Evolutionary conservation across 2,797 vertebrate species (phyloP).

Genomic region (Sandelia bainsii): DNA sequence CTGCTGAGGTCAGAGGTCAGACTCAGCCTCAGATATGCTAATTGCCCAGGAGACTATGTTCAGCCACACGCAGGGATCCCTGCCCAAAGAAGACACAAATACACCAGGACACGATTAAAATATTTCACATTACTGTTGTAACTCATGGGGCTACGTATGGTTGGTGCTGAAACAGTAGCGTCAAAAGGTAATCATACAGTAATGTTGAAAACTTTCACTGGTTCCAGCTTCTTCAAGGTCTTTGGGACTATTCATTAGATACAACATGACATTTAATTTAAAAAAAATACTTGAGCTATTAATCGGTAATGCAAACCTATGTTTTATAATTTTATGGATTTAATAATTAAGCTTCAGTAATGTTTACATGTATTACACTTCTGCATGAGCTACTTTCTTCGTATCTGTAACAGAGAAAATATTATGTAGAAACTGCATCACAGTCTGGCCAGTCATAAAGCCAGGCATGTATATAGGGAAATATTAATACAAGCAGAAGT

Average conservation of each 20-base stretch:
- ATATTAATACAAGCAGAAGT: no score
- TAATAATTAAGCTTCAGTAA: not conserved
- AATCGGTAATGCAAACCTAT: not conserved
- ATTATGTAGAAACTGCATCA: constrained; percentile 2
- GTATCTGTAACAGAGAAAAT: not conserved
- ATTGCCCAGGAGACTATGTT: constrained; percentile 67
- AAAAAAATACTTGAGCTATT: not conserved
- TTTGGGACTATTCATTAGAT: no score
- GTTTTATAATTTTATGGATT: not conserved
- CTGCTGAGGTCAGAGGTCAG: constrained; percentile 61
- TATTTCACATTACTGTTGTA: constrained; percentile 9
- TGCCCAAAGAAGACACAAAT: constrained; percentile 37
- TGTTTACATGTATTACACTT: not conserved
- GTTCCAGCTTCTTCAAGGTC: not conserved
- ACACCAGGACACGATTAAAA: constrained; percentile 22
- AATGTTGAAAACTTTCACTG: not conserved
- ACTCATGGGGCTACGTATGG: not conserved
- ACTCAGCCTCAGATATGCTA: constrained; percentile 56
- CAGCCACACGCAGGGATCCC: constrained; percentile 29
- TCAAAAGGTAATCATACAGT: not conserved
- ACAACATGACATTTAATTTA: not conserved
- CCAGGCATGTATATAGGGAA: no score
- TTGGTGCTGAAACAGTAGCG: not conserved
- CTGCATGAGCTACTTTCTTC: constrained; percentile 2
- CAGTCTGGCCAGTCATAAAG: not conserved